phyloP scores from a whole-genome alignment of 2,797 vertebrate genomes.

The Lagothrix lagotricha region DNA sequence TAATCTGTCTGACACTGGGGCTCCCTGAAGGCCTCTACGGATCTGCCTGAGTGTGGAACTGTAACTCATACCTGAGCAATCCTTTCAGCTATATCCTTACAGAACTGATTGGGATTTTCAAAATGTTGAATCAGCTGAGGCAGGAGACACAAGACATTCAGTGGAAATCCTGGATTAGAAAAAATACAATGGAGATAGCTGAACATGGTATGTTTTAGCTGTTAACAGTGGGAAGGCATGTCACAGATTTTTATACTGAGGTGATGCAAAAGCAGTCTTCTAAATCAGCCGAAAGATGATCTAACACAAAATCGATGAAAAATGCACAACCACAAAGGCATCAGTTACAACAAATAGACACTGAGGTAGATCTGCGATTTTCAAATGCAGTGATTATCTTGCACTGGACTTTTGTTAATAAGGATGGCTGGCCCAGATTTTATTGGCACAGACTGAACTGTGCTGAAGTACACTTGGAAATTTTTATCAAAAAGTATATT shows the following conservation, averaged over 20 bases:
- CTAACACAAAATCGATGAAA: neutral
- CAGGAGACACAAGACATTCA: slow-evolving; percentile 97
- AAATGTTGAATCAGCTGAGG: slow-evolving; percentile 99
- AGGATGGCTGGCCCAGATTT: neutral
- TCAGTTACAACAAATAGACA: neutral
- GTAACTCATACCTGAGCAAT: slow-evolving; percentile 93
- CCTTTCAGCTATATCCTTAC: slow-evolving; percentile 97
- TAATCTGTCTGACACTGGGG: neutral
- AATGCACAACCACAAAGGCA: neutral
- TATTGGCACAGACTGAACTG: neutral
- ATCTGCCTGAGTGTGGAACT: neutral
- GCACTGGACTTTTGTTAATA: neutral
- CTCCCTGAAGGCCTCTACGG: neutral
- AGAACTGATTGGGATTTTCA: slow-evolving; percentile 96
- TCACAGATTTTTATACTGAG: neutral
- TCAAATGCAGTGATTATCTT: neutral
- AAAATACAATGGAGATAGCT: slow-evolving; percentile 49
- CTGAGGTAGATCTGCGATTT: neutral
- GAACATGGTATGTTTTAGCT: neutral
- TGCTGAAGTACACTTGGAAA: neutral
- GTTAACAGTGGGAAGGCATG: fast-evolving
- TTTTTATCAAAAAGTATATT: slow-evolving; percentile 3
- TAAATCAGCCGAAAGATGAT: neutral
- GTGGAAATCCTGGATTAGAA: slow-evolving; percentile 91
- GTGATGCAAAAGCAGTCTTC: neutral